These are phyloP conservation scores for Emesis castigata DNA, from an alignment of 2,888 invertebrate species.

Conservation along the genomic window DNA sequence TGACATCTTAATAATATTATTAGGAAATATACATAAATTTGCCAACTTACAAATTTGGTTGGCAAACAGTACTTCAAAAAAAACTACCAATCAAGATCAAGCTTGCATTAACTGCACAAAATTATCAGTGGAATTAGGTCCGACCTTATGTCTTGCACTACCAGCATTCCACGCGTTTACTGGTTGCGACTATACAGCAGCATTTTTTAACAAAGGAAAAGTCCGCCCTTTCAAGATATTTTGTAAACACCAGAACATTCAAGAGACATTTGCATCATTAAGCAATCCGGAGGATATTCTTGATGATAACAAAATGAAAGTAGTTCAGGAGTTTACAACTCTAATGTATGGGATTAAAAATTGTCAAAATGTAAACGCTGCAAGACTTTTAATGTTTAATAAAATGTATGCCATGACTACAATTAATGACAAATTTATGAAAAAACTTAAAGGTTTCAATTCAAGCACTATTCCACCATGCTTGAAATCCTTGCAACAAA, in stretches of 20 bases:
- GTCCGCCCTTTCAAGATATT: slow-evolving; percentile 5
- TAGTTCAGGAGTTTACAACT: slow-evolving; percentile 15
- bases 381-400: slow-evolving; percentile 35
- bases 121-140: slow-evolving; percentile 53
- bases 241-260: background rate
- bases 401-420: slow-evolving; percentile 11
- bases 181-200: slow-evolving; percentile 22
- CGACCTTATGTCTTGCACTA: slow-evolving; percentile 58
- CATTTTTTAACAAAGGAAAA: slow-evolving; percentile 24
- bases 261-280: slow-evolving; percentile 2
- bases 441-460: slow-evolving; percentile 47
- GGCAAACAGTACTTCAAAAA: slow-evolving; percentile 5
- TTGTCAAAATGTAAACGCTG: slow-evolving; percentile 29
- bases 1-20: slow-evolving; percentile 31
- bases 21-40: slow-evolving; percentile 28
- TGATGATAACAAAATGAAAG: background rate
- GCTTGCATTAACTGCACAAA: slow-evolving; percentile 9
- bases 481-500: slow-evolving; percentile 30
- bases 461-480: slow-evolving; percentile 38
- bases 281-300: slow-evolving; percentile 3
- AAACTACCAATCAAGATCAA: slow-evolving; percentile 13
- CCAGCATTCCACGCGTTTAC: slow-evolving; percentile 69
- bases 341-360: slow-evolving; percentile 28
- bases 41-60: background rate
- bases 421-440: slow-evolving; percentile 34